Percentiles rank a stretch among this genome's conserved stretches.
Evolutionary conservation across 2,888 invertebrate genomes (phyloP).

Genomic region (Ypsolopha sequella): DNA sequence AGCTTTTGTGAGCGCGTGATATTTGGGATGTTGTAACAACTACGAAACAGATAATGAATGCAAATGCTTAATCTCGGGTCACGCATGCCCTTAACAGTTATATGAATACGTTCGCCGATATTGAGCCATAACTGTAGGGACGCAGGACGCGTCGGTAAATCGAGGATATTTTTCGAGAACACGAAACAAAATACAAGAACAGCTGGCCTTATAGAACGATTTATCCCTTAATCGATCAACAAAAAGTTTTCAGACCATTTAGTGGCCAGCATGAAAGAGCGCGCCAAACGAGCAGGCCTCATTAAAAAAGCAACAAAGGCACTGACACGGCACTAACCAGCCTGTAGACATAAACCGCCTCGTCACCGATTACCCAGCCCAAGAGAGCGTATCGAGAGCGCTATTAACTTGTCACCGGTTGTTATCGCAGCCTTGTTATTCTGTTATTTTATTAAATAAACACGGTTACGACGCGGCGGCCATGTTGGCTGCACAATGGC

Average conservation of each 20-base stretch:
- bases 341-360: not conserved
- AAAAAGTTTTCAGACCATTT: not conserved
- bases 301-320: constrained; percentile 2
- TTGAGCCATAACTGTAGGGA: too few relatives aligned
- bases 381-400: constrained; percentile 3
- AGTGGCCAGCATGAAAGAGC: not conserved
- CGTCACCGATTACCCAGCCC: constrained; percentile 3
- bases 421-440: constrained; percentile 4
- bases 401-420: constrained; percentile 7
- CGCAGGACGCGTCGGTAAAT: too few relatives aligned
- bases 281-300: not conserved
- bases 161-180: too few relatives aligned
- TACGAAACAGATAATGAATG: too few relatives aligned
- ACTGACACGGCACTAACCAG: constrained; percentile 1
- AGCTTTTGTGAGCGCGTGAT: too few relatives aligned
- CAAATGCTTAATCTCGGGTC: too few relatives aligned
- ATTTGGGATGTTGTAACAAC: too few relatives aligned
- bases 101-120: too few relatives aligned
- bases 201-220: too few relatives aligned
- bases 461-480: not conserved
- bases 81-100: too few relatives aligned
- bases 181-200: too few relatives aligned
- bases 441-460: constrained; percentile 7
- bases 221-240: too few relatives aligned
- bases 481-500: not conserved